Percentiles rank a stretch among this genome's conserved stretches.
phyloP scores from a whole-genome alignment of 2,888 invertebrate species.

The Ethmia dodecea region DNA sequence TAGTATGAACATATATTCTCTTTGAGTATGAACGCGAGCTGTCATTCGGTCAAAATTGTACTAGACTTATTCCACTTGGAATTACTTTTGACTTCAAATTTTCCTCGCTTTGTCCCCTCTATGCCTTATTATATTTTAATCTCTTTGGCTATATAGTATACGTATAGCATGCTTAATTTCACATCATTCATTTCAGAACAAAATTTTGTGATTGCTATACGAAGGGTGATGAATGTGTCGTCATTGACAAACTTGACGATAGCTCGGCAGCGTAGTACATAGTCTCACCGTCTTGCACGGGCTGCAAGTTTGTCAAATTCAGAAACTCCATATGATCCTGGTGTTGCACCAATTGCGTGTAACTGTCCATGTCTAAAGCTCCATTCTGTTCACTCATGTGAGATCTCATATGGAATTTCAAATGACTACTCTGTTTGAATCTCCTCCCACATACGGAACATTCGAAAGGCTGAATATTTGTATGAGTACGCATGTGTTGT shows the following conservation, averaged over 20 bases:
- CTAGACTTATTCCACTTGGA: too few relatives aligned
- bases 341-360: constrained; percentile 33
- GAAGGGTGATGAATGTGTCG: constrained; percentile 22
- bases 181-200: too few relatives aligned
- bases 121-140: too few relatives aligned
- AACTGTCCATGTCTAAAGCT: constrained; percentile 37
- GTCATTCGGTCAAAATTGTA: too few relatives aligned
- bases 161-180: too few relatives aligned
- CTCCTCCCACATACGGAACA: constrained; percentile 56
- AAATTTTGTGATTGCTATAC: constrained; percentile 22
- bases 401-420: constrained; percentile 67
- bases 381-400: constrained; percentile 43
- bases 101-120: too few relatives aligned
- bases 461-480: constrained; percentile 68
- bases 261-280: constrained; percentile 60
- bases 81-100: too few relatives aligned
- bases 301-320: constrained; percentile 52
- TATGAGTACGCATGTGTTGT: constrained; percentile 72
- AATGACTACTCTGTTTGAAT: constrained; percentile 69
- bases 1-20: too few relatives aligned
- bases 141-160: too few relatives aligned
- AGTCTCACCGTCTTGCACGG: constrained; percentile 56
- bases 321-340: constrained; percentile 45
- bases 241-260: constrained; percentile 24
- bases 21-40: too few relatives aligned